Evolutionary conservation across 2,113 vertebrate genomes (phyloP).

Genomic region (Anseranas semipalmata): DNA sequence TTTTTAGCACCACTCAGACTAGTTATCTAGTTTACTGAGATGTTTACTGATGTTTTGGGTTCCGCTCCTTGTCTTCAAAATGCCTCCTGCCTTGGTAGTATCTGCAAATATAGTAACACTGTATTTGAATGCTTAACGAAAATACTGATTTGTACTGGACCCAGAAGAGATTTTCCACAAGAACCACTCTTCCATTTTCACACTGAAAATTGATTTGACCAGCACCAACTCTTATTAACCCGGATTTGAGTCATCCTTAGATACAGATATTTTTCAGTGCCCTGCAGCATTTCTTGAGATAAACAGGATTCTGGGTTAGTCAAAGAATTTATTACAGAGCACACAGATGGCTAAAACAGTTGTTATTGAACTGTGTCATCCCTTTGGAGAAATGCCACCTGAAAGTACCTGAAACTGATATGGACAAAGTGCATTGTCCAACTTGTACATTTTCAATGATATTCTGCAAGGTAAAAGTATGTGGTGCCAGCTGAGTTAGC

Average conservation of each 20-base stretch:
- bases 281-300: neutral
- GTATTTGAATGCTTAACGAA: neutral
- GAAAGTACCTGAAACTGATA: slow-evolving; percentile 11
- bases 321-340: neutral
- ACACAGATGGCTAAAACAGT: neutral
- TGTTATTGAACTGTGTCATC: neutral
- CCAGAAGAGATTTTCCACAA: neutral
- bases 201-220: neutral
- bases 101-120: neutral
- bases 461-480: neutral
- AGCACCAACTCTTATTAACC: neutral
- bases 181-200: neutral
- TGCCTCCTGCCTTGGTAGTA: neutral
- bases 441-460: slow-evolving; percentile 23
- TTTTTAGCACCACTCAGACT: neutral
- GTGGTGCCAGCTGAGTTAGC: neutral
- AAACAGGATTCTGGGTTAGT: neutral
- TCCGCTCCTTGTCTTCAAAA: neutral
- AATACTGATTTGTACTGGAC: neutral
- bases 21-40: neutral
- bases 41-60: neutral
- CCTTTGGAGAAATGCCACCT: slow-evolving; percentile 20
- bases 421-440: neutral
- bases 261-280: neutral
- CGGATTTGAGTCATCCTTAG: neutral